phyloP scores from a whole-genome alignment of 2,888 invertebrate species.

The Amphipyra tragopoginis region DNA sequence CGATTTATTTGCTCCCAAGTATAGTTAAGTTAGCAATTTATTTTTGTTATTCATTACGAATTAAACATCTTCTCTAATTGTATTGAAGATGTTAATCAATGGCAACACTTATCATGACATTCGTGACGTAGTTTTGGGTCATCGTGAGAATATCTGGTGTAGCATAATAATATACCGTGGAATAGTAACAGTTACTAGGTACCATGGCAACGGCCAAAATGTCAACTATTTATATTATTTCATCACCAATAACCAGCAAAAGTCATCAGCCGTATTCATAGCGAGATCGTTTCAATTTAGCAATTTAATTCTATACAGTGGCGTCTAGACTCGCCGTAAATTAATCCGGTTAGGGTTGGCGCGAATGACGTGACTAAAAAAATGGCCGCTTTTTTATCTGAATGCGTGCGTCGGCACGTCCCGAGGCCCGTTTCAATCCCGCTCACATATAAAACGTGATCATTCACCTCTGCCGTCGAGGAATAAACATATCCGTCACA shows the following conservation, averaged over 20 bases:
- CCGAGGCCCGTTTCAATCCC: constrained; percentile 76
- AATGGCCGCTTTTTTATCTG: constrained; percentile 68
- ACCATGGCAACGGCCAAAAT: too few relatives aligned
- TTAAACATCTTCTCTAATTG: too few relatives aligned
- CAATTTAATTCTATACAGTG: constrained; percentile 66
- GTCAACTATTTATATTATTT: too few relatives aligned
- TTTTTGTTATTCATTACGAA: too few relatives aligned
- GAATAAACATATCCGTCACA: constrained; percentile 79
- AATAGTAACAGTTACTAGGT: too few relatives aligned
- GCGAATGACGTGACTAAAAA: constrained; percentile 65
- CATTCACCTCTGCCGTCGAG: constrained; percentile 74
- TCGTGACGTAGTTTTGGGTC: too few relatives aligned
- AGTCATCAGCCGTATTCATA: constrained; percentile 13
- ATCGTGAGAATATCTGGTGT: too few relatives aligned
- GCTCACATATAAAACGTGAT: constrained; percentile 83
- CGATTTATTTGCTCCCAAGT: too few relatives aligned
- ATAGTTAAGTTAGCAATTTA: too few relatives aligned
- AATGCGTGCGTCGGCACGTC: constrained; percentile 79
- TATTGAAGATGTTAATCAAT: too few relatives aligned
- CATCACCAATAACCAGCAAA: constrained; percentile 4
- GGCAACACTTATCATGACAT: too few relatives aligned
- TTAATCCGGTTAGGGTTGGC: constrained; percentile 68
- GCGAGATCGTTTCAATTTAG: constrained; percentile 49
- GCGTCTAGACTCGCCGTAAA: constrained; percentile 73
- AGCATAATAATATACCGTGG: too few relatives aligned